Base-by-base conservation (phyloP, 2,888 invertebrate species). In the Zelleria hepariella region DNA sequence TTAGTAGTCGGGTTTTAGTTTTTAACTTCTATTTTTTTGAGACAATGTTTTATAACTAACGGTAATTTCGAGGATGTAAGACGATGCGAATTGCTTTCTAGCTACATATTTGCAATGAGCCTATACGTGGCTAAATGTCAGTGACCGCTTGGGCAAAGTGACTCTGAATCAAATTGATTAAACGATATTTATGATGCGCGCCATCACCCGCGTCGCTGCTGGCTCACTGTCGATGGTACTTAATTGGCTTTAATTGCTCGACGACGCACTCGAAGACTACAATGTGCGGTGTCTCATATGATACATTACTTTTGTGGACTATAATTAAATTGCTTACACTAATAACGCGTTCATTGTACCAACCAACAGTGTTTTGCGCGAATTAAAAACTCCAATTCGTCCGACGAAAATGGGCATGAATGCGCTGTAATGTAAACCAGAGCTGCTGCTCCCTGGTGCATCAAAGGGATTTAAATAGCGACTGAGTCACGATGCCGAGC, bases 121-220 rank as follows among this genome's bases (percentile, higher is more conserved):
- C 75, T 56, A 57, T 58, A 61, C 57, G 42, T 58, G 26, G 27
- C 48, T 52, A 58, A 57, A 57, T 62, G 72, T 68, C 69, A 68
- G 73, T 73, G 84, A 84, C 80, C 86, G 65, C 65, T 25, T 32
- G 18, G 58, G 69, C 68, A 71, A 70, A 75, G 74, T 74, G 71
- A 73, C 73, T 70, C 71, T 74, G 73, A 78, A 82, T 77, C 80
- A 76, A 82, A 81, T 82, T 82, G 82, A 86, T 84, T 80, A 78
- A 78, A 71, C 71, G 77, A 77, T 82, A 79, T 81, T 56, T 79
- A 79, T 77, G 77, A 79, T 81, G 76, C 71, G 68, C 74, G 66
- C 69, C 68, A 72, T 73, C 78, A 75, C 78, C 77, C 77, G 74
- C 70, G 73, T 71, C 66, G 68, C 21, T 42, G 42, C 52, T 10